These are phyloP conservation scores for Gobius niger DNA, from an alignment of 2,113 vertebrate genomes.

Conservation along the genomic window DNA sequence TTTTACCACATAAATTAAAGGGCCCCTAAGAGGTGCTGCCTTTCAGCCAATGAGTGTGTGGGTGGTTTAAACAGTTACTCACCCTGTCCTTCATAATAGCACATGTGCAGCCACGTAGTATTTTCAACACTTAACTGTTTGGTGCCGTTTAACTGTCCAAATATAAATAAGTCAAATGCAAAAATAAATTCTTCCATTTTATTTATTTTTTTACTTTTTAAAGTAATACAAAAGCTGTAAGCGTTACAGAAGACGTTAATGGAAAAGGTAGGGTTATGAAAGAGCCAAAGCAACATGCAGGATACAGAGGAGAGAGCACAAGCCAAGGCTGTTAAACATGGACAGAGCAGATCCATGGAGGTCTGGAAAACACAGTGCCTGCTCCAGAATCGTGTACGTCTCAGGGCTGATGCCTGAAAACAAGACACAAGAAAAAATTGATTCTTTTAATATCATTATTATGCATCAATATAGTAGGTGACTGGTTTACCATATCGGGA, in stretches of 20 bases:
- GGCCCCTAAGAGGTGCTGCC: not conserved
- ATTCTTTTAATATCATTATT: not conserved
- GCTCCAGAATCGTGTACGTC: constrained; percentile 62
- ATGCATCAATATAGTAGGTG: not conserved
- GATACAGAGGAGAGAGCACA: constrained; percentile 36
- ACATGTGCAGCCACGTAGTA: not conserved
- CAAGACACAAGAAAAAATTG: not conserved
- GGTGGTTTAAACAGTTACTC: not conserved
- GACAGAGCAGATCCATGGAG: constrained; percentile 39
- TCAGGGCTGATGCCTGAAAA: constrained; percentile 65
- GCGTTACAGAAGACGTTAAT: not conserved
- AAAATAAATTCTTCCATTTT: not conserved
- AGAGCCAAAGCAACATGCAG: constrained; percentile 20
- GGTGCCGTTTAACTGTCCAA: not conserved
- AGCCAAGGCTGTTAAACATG: constrained; percentile 12
- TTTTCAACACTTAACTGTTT: not conserved
- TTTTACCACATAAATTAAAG: not conserved
- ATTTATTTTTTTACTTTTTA: not conserved
- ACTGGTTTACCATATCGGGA: constrained; percentile 61
- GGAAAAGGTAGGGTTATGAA: not conserved
- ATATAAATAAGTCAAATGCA: not conserved
- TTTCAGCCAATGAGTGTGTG: not conserved
- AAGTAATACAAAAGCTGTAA: not conserved
- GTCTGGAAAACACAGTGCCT: constrained; percentile 59
- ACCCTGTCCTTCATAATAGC: not conserved